Percentiles rank a stretch among this genome's conserved stretches.
phyloP scores from a whole-genome alignment of 2,888 invertebrate species.

The Graphium colonna region DNA sequence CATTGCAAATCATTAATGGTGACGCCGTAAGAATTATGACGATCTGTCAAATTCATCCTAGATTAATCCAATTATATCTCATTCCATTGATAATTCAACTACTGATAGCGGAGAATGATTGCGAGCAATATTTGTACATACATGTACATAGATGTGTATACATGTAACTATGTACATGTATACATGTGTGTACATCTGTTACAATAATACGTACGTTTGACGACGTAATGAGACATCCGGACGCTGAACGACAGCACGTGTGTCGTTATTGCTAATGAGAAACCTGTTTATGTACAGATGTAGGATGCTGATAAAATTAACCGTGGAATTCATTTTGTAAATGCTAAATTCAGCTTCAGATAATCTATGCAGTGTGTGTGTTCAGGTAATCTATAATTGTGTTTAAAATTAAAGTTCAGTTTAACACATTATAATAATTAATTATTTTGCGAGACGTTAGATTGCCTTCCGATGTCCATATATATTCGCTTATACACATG shows the following conservation, averaged over 20 bases:
- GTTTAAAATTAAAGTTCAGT: too few relatives aligned
- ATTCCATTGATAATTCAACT: constrained; percentile 14
- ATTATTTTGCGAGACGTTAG: too few relatives aligned
- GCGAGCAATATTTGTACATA: constrained; percentile 10
- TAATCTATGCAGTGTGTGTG: too few relatives aligned
- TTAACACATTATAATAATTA: too few relatives aligned
- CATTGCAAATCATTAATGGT: constrained; percentile 2
- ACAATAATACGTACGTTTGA: constrained; percentile 22
- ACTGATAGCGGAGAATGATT: constrained; percentile 12
- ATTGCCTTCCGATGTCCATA: too few relatives aligned
- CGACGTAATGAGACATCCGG: constrained; percentile 27
- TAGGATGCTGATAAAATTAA: neutral
- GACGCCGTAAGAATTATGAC: constrained; percentile 12
- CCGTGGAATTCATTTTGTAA: neutral
- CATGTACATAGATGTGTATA: neutral
- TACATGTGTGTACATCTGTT: neutral
- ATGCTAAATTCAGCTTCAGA: too few relatives aligned
- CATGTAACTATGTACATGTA: neutral
- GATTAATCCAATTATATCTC: constrained; percentile 20
- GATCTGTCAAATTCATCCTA: constrained; percentile 9
- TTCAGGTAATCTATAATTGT: too few relatives aligned
- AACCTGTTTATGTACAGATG: constrained; percentile 2
- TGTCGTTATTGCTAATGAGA: constrained; percentile 41
- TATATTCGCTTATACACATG: too few relatives aligned
- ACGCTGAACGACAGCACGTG: constrained; percentile 28